These are phyloP conservation scores for Orcinus orca DNA, from an alignment of 2,113 vertebrate species.

Conservation along the genomic window DNA sequence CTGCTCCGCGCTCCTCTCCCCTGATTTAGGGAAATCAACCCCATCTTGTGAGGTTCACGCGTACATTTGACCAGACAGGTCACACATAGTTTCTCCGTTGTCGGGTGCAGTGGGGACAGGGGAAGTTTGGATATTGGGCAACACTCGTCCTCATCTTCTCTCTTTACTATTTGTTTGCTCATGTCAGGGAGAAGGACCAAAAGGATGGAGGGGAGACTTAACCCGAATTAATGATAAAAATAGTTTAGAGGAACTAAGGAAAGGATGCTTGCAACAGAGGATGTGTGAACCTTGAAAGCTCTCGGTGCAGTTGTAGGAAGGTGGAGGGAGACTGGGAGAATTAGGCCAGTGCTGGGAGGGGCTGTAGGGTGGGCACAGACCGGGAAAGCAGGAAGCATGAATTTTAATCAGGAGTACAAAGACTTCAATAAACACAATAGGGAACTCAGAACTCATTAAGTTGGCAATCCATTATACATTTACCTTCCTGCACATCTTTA, in stretches of 20 bases:
- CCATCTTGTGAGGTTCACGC: not conserved
- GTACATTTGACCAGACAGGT: not conserved
- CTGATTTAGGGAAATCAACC: not conserved
- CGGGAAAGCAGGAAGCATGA: not conserved
- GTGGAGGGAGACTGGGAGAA: not conserved
- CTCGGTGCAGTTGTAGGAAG: not conserved
- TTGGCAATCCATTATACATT: not conserved
- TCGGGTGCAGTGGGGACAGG: not conserved
- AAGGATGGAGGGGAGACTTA: not conserved
- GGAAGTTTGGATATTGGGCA: not conserved
- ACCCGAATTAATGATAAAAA: not conserved
- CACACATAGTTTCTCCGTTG: not conserved
- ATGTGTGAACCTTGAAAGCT: not conserved
- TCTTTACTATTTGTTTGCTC: not conserved
- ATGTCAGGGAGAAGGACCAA: not conserved
- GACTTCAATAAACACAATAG: not conserved
- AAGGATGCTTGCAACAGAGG: not conserved
- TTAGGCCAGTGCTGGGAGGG: not conserved
- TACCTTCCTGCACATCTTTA: conserved; percentile 16
- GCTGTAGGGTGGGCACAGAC: not conserved
- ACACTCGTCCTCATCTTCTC: not conserved
- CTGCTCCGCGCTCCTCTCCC: not conserved
- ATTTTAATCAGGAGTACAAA: not conserved
- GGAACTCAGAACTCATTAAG: conserved; percentile 23
- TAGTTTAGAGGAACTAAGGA: not conserved